Evolutionary conservation across 1,140 invertebrate genomes (phyloP), one percentile per base, ranked within the genome.

Genomic region (Asbolus verrucosus): DNA sequence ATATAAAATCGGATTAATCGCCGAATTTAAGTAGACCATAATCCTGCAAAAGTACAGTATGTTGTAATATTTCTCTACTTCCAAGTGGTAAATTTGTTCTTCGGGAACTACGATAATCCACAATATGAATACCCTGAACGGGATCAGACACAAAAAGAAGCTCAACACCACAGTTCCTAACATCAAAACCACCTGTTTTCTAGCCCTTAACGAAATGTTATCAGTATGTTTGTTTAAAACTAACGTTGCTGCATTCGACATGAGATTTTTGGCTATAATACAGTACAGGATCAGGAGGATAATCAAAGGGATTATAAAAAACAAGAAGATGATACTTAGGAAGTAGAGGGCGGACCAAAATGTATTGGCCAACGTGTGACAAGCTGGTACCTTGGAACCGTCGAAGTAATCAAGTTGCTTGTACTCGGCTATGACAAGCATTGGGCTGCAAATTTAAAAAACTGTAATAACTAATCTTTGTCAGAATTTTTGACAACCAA

Each of bases 111-210:
- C 76, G 0, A 94, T 86, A 13, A 94, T 88, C 86, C 90, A 93
- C n/a, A 96, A 77, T 2, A 88, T 93, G n/a, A 96, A 85, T 0
- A 93, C 85, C 46, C 93, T 86, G 75, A 95, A 93, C 0, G 95
- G 95, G 76, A 95, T 86, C 5, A 96, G 82, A 76, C 93, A 96
- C 2, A 95, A 77, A 81, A 96, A 96, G 79, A 96, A 96, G 71
- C 91, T 89, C 19, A 91, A 80, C 0, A 96, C 92, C 2, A 97
- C 93, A 0, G 91, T 90, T 18, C 91, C 88, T 13, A 97, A 83
- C 92, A 95, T 96, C 39, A 91, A 76, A 2, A 92, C 89, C 1
- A 92, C 91, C 83, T 93, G 91, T 72, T 84, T 86, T 67, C 90
- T 84, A 0, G 88, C 88, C 73, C 87, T 82, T 1, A 84, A 82